Base-by-base conservation (phyloP, 2,888 invertebrate genomes). In the Trimorus sp. region DNA sequence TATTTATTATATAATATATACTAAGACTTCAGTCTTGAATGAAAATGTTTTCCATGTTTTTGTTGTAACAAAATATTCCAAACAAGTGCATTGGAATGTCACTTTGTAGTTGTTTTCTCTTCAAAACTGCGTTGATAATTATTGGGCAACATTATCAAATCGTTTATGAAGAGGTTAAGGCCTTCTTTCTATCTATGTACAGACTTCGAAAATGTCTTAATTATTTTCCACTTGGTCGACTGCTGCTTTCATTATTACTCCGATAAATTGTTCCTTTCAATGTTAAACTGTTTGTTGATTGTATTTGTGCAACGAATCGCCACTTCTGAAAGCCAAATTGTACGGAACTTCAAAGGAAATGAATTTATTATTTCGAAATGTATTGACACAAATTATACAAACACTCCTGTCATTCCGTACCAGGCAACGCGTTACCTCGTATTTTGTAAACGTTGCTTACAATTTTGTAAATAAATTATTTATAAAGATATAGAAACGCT, bases 131-230 rank as follows among this genome's bases (percentile, higher is more conserved):
- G 12, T 71, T 54, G 65, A 65, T 75, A 70, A 80, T 60, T 75
- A 54, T 75, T 70, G 54, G 60, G 70, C 54, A 80, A 75, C 48
- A 54, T 65, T 70, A 71, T 78, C 69, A 78, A 71, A 59, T 59
- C 51, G 51, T 66, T 53, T 48, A 48, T 40, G 66, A 71, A 69
- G 58, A 66, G 78, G 36, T 78, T 71, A 78, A 78, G 78, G 78
- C 78, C 71, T 65, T 71, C 42, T 45, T 60, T 60, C 16, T 65
- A 78, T 51, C 42, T 71, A 70, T 65, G n/a, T 78, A 78, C 45
- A 37, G 8, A 65, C 36, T 11, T 65, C 5, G 9, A 45, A n/a
- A 26, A 36, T 65, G 11, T 12, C 36, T 45, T 62, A 3, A 48
- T 62, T 56, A 5, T 58, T 51, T 56, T n/a, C 36, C 40, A 48